Evolutionary conservation across 2,888 invertebrate species (phyloP).

Genomic region (Ptychoptera contaminata): DNA sequence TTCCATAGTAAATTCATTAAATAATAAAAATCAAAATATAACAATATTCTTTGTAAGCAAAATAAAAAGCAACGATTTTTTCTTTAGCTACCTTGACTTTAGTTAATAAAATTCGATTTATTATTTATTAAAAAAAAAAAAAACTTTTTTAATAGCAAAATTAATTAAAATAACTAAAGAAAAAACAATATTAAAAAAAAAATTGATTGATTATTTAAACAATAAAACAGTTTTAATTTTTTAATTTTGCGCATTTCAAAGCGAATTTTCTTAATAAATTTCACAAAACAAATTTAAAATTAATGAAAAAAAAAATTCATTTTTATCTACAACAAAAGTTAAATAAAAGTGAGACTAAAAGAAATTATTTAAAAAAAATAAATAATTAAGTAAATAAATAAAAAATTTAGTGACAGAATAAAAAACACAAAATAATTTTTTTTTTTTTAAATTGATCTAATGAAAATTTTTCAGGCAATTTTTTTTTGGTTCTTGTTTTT

Average conservation of each 20-base stretch:
- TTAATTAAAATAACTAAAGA: no score
- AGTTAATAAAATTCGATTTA: no score
- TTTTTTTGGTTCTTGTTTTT: conserved; percentile 4
- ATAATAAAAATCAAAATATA: no score
- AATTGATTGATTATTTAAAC: not conserved
- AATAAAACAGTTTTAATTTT: not conserved
- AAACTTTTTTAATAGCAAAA: conserved; percentile 5
- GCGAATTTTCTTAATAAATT: not conserved
- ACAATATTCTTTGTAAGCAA: no score
- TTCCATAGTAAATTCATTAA: no score
- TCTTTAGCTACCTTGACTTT: no score
- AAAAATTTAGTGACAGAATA: conserved; percentile 11
- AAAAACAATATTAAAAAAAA: no score
- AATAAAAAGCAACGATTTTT: no score
- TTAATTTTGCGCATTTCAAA: not conserved
- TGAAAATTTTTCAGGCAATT: not conserved
- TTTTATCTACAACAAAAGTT: not conserved
- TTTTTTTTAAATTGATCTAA: not conserved
- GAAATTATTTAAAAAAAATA: not conserved
- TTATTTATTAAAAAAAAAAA: conserved; percentile 1
- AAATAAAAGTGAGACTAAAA: not conserved
- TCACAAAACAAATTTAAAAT: not conserved
- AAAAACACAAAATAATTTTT: conserved; percentile 24
- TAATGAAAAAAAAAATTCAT: not conserved
- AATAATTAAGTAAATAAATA: not conserved